Conservation (phyloP, 2,888 invertebrate genomes). For the Hemistola chrysoprasaria region DNA sequence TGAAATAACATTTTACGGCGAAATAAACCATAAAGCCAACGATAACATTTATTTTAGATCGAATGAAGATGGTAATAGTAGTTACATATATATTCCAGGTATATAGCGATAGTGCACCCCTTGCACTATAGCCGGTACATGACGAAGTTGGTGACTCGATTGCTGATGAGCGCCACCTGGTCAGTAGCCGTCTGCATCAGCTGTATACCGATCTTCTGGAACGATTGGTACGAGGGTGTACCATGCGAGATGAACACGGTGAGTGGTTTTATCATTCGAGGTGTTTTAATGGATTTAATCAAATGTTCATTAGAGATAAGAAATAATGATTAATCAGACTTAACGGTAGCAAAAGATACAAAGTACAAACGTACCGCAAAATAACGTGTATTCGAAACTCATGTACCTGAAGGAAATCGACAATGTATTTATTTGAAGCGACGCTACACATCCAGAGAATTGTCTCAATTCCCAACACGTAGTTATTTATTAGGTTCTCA, state of each 20-base stretch:
- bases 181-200: conserved; percentile 84
- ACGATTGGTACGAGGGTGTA: conserved; percentile 84
- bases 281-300: conserved; percentile 2
- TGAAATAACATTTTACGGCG: too few species aligned
- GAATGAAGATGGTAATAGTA: not conserved
- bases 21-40: too few species aligned
- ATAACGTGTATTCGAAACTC: too few species aligned
- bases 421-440: conserved; percentile 2
- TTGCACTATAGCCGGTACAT: conserved; percentile 89
- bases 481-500: conserved; percentile 7
- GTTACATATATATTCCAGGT: too few species aligned
- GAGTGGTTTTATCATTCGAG: conserved; percentile 9
- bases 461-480: conserved; percentile 15
- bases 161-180: conserved; percentile 86
- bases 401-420: conserved; percentile 4
- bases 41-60: too few species aligned
- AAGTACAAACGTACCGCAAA: too few species aligned
- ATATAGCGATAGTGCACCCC: conserved; percentile 90
- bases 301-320: too few species aligned
- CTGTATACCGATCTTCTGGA: conserved; percentile 89
- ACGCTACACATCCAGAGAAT: conserved; percentile 13
- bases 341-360: too few species aligned
- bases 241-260: conserved; percentile 87
- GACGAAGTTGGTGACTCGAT: conserved; percentile 85
- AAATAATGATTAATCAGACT: too few species aligned